Percentiles rank a stretch among this genome's conserved stretches.
phyloP scores from a whole-genome alignment of 2,113 vertebrate species.

The Trogon surrucura region DNA sequence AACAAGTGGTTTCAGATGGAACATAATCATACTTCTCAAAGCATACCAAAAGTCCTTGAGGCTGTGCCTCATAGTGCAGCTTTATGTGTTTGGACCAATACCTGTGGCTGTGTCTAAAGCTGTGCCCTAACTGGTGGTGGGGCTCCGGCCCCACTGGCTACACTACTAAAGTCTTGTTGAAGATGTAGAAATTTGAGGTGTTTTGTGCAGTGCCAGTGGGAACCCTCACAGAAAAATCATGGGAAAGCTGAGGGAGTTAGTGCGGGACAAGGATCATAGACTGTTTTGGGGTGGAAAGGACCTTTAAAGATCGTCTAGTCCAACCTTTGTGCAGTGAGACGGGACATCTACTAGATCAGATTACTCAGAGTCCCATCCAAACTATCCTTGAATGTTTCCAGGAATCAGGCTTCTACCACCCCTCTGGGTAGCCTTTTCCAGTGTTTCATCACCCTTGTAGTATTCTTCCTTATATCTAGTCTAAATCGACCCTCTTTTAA shows the following conservation, averaged over 20 bases:
- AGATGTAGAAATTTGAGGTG: rapidly evolving
- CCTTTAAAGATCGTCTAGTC: no score
- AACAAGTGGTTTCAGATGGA: background rate
- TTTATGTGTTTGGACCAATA: background rate
- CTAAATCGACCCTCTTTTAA: no score
- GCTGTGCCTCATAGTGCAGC: background rate
- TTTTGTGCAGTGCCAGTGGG: background rate
- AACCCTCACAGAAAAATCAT: background rate
- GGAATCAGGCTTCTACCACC: no score
- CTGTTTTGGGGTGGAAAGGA: no score
- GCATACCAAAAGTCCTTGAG: background rate
- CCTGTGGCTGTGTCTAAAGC: background rate
- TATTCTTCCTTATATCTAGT: no score
- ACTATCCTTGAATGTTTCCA: no score
- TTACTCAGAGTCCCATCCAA: no score
- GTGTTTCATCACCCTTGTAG: no score
- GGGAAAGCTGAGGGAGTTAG: background rate
- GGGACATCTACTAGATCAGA: no score
- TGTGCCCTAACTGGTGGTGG: background rate
- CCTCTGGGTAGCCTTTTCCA: no score
- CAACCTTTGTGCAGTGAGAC: no score
- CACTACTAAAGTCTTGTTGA: background rate
- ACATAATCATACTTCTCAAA: background rate
- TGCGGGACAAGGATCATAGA: background rate
- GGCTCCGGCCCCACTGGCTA: background rate